A percentile compares a stretch with the other conserved stretches of the same genome.
These are phyloP conservation scores for Macrophya annulata DNA, from an alignment of 2,888 invertebrate genomes.

Conservation along the genomic window DNA sequence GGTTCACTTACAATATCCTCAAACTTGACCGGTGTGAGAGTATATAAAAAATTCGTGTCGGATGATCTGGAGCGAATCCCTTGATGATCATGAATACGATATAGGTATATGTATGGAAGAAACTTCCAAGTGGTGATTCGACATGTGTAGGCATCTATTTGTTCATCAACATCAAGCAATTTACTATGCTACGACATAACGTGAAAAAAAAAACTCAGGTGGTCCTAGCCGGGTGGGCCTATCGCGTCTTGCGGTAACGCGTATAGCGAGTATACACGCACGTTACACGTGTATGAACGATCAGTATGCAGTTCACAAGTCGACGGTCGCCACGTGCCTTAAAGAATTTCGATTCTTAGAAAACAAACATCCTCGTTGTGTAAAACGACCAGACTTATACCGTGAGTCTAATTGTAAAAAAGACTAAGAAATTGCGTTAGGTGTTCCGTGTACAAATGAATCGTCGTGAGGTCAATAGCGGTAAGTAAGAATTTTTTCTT, in stretches of 20 bases:
- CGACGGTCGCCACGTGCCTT: conserved; percentile 56
- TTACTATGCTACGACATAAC: background rate
- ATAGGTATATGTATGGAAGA: background rate
- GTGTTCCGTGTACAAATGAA: background rate
- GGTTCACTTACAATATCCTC: background rate
- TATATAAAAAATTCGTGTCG: background rate
- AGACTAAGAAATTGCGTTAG: background rate
- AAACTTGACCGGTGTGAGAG: background rate
- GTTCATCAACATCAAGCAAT: background rate
- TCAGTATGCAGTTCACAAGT: conserved; percentile 63
- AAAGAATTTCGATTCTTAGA: conserved; percentile 10
- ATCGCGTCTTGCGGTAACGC: conserved; percentile 60
- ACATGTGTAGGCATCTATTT: background rate
- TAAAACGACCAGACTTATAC: background rate
- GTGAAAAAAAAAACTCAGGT: conserved; percentile 30
- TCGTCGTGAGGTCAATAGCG: background rate
- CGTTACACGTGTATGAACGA: conserved; percentile 9
- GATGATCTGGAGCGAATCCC: background rate
- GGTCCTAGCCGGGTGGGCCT: conserved; percentile 57
- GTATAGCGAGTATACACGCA: conserved; percentile 59
- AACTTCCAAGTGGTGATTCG: background rate
- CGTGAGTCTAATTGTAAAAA: background rate
- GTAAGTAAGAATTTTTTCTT: background rate
- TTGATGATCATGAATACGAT: background rate
- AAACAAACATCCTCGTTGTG: background rate